These are phyloP conservation scores for Heliopora coerulea DNA, from an alignment of 92 coral and sea anemone species.

Conservation along the genomic window DNA sequence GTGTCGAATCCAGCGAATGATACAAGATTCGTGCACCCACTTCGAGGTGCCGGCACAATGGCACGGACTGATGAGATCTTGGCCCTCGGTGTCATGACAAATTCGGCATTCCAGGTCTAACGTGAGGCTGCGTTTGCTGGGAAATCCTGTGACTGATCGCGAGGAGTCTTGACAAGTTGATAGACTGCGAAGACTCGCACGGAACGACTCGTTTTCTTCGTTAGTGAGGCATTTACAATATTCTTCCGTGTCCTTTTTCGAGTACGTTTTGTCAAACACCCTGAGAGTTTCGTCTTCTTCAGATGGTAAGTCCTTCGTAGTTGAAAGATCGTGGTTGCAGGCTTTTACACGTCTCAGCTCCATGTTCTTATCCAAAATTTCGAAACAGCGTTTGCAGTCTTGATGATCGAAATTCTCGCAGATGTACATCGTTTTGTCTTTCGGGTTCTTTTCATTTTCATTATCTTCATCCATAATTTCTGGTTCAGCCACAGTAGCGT, in stretches of 20 bases:
- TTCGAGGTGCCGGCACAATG: slow-evolving; percentile 86
- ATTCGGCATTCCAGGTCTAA: slow-evolving; percentile 74
- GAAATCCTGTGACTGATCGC: slow-evolving; percentile 5
- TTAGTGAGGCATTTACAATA: background rate
- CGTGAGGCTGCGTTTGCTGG: slow-evolving; percentile 22
- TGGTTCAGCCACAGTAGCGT: slow-evolving; percentile 11
- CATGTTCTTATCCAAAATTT: slow-evolving; percentile 23
- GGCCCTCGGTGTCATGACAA: slow-evolving; percentile 73
- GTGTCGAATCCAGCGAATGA: slow-evolving; percentile 86
- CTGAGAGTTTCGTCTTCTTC: background rate
- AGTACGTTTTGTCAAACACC: background rate
- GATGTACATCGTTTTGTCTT: background rate
- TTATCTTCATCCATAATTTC: slow-evolving; percentile 15
- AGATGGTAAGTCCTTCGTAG: background rate
- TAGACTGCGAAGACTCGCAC: slow-evolving; percentile 27
- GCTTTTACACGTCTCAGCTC: background rate
- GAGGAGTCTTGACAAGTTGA: slow-evolving; percentile 20
- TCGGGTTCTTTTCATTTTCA: background rate
- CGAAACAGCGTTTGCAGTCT: slow-evolving; percentile 18
- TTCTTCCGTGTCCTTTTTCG: slow-evolving; percentile 1
- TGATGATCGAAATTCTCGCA: background rate
- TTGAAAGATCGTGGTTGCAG: background rate
- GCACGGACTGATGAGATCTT: slow-evolving; percentile 79
- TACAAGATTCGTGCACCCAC: slow-evolving; percentile 93
- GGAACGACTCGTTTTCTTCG: background rate